Evolutionary conservation across 2,113 vertebrate species (phyloP).

Genomic region (Nicator chloris): DNA sequence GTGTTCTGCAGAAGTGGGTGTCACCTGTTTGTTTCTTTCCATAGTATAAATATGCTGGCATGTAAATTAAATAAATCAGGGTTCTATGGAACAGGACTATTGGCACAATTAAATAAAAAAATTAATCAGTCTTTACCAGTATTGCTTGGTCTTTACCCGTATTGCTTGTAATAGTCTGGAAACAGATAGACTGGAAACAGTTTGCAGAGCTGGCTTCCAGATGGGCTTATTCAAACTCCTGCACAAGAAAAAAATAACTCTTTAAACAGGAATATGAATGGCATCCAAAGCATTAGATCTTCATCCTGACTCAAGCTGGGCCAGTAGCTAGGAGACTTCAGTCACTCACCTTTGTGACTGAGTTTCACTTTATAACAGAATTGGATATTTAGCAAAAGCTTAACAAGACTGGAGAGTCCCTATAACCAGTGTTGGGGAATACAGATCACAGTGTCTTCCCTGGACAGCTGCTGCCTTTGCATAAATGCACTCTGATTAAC

Average conservation of each 20-base stretch:
- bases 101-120: not conserved
- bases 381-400: not conserved
- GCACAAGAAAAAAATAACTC: not conserved
- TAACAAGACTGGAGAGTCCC: not conserved
- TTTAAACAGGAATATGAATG: not conserved
- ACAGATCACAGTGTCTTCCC: not conserved
- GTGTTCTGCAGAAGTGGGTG: slow-evolving; percentile 32
- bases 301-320: not conserved
- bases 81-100: not conserved
- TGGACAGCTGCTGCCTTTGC: not conserved
- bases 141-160: not conserved
- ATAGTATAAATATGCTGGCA: not conserved
- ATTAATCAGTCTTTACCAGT: not conserved
- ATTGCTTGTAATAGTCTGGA: no score
- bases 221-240: not conserved
- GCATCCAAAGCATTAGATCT: not conserved
- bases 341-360: not conserved
- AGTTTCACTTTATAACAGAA: not conserved
- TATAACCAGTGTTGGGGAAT: not conserved
- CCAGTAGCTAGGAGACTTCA: not conserved
- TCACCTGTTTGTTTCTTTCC: not conserved
- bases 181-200: not conserved
- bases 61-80: not conserved
- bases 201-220: not conserved
- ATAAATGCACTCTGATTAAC: not conserved